Percentiles rank a stretch among this genome's conserved stretches.
Conservation (phyloP, 1,140 invertebrate genomes). For the Notospermus geniculatus region DNA sequence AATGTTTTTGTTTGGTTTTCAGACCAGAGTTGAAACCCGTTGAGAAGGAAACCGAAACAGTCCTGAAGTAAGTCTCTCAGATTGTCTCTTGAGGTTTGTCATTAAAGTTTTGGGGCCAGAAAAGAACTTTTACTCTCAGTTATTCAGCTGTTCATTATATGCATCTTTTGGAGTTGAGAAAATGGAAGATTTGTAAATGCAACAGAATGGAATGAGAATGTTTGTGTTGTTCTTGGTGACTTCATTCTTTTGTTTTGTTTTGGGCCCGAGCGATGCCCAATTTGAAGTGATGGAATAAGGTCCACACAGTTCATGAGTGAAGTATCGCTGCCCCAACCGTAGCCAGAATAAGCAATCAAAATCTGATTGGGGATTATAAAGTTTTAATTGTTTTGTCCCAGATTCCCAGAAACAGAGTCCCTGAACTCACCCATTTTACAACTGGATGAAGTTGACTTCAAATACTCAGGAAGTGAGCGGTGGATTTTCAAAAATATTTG, state of each 20-base stretch:
- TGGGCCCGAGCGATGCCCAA: background rate
- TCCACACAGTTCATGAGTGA: background rate
- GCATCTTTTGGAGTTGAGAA: too few species aligned
- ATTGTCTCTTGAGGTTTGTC: too few species aligned
- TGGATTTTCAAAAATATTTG: slow-evolving; percentile 83
- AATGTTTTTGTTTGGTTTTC: slow-evolving; percentile 37
- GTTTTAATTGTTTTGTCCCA: slow-evolving; percentile 47
- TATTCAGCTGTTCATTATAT: too few species aligned
- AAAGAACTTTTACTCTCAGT: too few species aligned
- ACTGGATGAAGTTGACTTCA: slow-evolving; percentile 90
- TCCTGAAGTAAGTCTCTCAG: slow-evolving; percentile 63
- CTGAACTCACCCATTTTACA: slow-evolving; percentile 91
- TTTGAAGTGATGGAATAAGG: background rate
- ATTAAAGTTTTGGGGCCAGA: too few species aligned
- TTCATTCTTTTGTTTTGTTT: too few species aligned
- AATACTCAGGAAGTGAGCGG: slow-evolving; percentile 66
- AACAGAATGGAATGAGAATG: too few species aligned
- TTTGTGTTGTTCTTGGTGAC: too few species aligned
- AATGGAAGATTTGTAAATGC: too few species aligned
- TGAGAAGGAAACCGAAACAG: slow-evolving; percentile 89
- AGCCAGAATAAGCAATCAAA: too few species aligned
- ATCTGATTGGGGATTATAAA: too few species aligned
- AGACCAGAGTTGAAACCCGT: slow-evolving; percentile 93
- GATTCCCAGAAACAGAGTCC: slow-evolving; percentile 90
- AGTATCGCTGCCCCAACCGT: too few species aligned